Base-by-base conservation (phyloP, 2,888 invertebrate genomes). In the Eubasilissa splendida region DNA sequence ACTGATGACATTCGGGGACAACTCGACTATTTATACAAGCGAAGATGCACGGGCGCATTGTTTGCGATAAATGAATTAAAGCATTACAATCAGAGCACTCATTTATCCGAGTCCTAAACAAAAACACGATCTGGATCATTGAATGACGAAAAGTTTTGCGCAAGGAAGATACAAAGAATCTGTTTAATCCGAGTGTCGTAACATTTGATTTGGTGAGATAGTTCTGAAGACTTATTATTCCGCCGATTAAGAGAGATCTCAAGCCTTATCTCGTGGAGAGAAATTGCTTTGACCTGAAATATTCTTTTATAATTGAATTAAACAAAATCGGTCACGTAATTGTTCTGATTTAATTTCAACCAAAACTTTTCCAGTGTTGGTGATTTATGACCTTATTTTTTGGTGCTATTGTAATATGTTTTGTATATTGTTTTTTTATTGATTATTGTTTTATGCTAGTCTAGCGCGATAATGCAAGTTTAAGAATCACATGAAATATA, bases 11-110 rank as follows among this genome's bases (percentile, higher is more conserved):
- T 22, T 9, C 33, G 56, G 73, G 58, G 58, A 74, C 73, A 74
- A n/a, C 73, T 12, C 31, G 42, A 56, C 73, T 74, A 74, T 74
- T 74, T 74, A 74, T 74, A 74, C 71, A 53, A 68, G 14, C 14
- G 14, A n/a, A 14, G 52, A n/a, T n/a, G n/a, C n/a, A 52, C 53
- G n/a, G 14, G 53, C 53, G 54, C 53, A 12, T 11, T 66, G 50
- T n/a, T 4, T 71, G n/a, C 3, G 14, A 71, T 71, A 53, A 54
- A 71, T 14, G 54, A 33, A 71, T 52, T 14, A 12, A 52, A 31
- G 12, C 14, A 7, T 54, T 63, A 14, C 31, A 33, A 71, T 54
- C 63, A 10, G 42, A 7, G 14, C 63, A 3, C 12, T 71, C 11
- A 54, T 71, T 50, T 53, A 52, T 54, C 54, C 3, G 33, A 31